Evolutionary conservation across 2,113 vertebrate genomes (phyloP), one percentile per base, ranked within the genome.

Genomic region (Montifringilla adamsi): DNA sequence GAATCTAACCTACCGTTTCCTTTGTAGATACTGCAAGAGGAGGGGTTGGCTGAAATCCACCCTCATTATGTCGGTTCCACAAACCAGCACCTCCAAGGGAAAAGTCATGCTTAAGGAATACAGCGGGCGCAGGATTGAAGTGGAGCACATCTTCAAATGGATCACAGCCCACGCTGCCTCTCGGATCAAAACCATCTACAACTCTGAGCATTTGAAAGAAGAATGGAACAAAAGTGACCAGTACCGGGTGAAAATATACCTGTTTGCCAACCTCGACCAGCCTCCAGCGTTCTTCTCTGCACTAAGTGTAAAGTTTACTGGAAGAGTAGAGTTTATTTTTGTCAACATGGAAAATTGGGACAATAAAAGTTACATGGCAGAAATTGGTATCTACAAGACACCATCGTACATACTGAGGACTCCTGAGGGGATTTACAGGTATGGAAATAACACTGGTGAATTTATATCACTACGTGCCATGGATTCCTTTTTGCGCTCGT

Each of bases 51-150:
- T 99, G 69, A 98, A 97, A 77, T 99, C 99, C 91, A 99, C 99
- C 4, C 98, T 99, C 88, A 99, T 99, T 87, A 99, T 99, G 99
- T 99, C 99, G 0, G 99, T 99, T 70, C 99, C 99, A 3, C 99
- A 99, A 91, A 99, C 99, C 5, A 99, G 98, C 8, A 99, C 99
- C 13, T 99, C 99, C 13, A 99, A 99, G 95, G 99, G 99, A 14
- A 99, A 99, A 94, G 99, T 99, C 37, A 99, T 99, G 98, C 98
- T 99, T 4, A 99, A 99, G 93, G 99, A 99, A 66, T 99, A 99
- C 82, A 97, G 92, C 1, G 99, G 99, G 53, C 98, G 92, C 35
- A 98, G 80, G 86, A 97, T 98, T 3, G 99, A 99, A 89, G 98
- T 98, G 0, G 99, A 99, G 62, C 98, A 99, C 95, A 99, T 99